These are phyloP conservation scores for Tromatobia lineatoria DNA, from an alignment of 2,888 invertebrate species.

Conservation along the genomic window DNA sequence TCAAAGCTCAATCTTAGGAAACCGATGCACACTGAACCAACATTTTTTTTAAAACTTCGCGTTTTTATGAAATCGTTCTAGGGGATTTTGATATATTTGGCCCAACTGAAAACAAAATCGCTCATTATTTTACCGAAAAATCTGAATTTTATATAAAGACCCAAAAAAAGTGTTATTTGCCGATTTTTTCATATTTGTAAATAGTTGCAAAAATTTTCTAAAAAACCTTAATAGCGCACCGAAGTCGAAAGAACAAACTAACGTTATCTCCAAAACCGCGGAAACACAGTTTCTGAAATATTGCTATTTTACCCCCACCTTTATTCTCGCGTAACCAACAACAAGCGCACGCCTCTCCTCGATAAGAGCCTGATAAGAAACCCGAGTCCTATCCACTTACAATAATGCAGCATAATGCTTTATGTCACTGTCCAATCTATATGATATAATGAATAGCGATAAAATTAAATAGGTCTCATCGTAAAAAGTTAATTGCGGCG, in stretches of 20 bases:
- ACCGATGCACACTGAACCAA: too few species aligned
- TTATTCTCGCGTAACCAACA: neutral
- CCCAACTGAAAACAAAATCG: too few species aligned
- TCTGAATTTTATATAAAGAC: too few species aligned
- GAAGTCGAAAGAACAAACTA: too few species aligned
- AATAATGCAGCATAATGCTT: conserved; percentile 27
- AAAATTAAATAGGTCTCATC: neutral
- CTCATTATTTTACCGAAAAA: too few species aligned
- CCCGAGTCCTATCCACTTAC: conserved; percentile 10
- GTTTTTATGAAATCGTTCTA: too few species aligned
- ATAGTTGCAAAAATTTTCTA: neutral
- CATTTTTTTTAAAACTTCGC: too few species aligned
- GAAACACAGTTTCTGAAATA: too few species aligned
- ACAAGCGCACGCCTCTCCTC: conserved; percentile 42
- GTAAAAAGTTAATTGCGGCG: conserved; percentile 10
- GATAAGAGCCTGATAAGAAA: conserved; percentile 48
- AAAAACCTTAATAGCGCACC: neutral
- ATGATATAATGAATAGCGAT: conserved; percentile 6
- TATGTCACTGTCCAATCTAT: conserved; percentile 32
- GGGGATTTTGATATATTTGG: too few species aligned
- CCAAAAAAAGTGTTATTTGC: neutral
- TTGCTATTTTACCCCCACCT: neutral
- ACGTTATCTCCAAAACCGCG: too few species aligned
- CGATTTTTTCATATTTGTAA: neutral
- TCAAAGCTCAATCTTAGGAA: too few species aligned